phyloP scores from a whole-genome alignment of 1,140 invertebrate genomes.

The Rhyacophila brunnea region DNA sequence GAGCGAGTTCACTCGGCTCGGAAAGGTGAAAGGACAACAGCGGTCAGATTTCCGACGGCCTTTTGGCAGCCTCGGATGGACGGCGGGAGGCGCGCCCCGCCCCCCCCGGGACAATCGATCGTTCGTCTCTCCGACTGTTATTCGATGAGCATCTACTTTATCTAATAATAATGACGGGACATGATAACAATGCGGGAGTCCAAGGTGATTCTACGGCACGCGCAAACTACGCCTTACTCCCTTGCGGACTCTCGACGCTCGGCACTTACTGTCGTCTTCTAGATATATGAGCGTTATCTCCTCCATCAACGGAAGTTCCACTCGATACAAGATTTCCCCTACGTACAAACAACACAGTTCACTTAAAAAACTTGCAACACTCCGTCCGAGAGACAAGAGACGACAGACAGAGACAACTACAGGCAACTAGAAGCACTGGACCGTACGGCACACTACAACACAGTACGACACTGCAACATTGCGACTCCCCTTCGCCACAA shows the following conservation, averaged over 20 bases:
- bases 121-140: slow-evolving; percentile 49
- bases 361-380: slow-evolving; percentile 47
- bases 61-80: slow-evolving; percentile 21
- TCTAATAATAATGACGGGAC: slow-evolving; percentile 52
- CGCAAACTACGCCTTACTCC: slow-evolving; percentile 58
- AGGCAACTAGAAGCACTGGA: slow-evolving; percentile 57
- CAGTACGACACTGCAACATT: slow-evolving; percentile 14
- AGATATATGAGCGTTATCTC: slow-evolving; percentile 87
- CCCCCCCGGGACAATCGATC: too few species aligned
- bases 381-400: slow-evolving; percentile 10
- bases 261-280: slow-evolving; percentile 65
- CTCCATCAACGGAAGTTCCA: slow-evolving; percentile 86
- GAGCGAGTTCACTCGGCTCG: neutral
- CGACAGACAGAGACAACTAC: slow-evolving; percentile 36
- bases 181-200: slow-evolving; percentile 58
- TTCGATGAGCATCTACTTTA: slow-evolving; percentile 56
- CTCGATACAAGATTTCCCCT: slow-evolving; percentile 85
- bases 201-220: slow-evolving; percentile 57
- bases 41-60: slow-evolving; percentile 20
- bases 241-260: slow-evolving; percentile 35
- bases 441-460: slow-evolving; percentile 32
- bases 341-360: slow-evolving; percentile 66
- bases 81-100: slow-evolving; percentile 6
- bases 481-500: neutral
- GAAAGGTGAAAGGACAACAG: neutral